Conservation (phyloP, 92 coral and sea anemone genomes). For the Pocillopora meandrina region DNA sequence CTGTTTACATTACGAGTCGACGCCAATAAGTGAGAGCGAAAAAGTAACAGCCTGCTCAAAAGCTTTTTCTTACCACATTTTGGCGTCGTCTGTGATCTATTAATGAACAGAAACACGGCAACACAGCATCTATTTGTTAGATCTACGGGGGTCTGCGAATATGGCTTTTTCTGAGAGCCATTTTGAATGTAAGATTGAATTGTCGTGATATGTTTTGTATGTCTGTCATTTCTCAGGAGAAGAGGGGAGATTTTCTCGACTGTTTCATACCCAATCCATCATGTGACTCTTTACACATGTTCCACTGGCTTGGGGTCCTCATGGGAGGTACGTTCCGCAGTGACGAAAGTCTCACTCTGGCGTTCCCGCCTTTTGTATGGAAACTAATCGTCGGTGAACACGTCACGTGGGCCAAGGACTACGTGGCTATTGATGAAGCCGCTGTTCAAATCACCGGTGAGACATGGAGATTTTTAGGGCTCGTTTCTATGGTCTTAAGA, state of each 20-base stretch:
- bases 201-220: neutral
- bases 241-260: constrained; percentile 86
- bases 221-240: constrained; percentile 57
- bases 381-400: constrained; percentile 96
- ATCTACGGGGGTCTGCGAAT: no score
- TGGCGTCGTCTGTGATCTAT: no score
- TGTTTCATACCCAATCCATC: constrained; percentile 90
- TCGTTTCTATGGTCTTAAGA: no score
- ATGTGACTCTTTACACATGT: constrained; percentile 61
- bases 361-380: constrained; percentile 94
- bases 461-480: neutral
- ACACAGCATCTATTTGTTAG: no score
- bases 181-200: no score
- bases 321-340: constrained; percentile 96
- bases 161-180: no score
- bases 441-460: constrained; percentile 86
- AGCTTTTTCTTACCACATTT: no score
- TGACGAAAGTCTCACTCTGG: constrained; percentile 91
- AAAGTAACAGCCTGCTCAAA: no score
- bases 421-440: constrained; percentile 77
- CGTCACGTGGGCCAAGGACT: constrained; percentile 97
- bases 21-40: neutral
- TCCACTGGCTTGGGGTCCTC: constrained; percentile 86
- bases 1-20: no score
- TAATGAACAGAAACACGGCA: no score